Percentiles rank a stretch among this genome's conserved stretches.
Evolutionary conservation across 2,888 invertebrate genomes (phyloP).

Genomic region (Parnassius smintheus): DNA sequence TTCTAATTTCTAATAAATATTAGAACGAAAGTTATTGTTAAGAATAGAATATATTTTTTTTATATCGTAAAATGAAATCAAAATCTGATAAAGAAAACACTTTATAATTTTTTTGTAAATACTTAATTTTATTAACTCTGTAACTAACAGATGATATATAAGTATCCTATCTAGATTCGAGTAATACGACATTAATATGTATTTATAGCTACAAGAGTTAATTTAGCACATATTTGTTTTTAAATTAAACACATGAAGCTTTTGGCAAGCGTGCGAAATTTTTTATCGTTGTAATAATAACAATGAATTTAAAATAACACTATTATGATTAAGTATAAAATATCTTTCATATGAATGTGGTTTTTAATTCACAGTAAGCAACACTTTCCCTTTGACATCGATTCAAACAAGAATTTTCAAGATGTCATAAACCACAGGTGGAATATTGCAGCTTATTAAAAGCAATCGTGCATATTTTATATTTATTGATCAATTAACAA

Average conservation of each 20-base stretch:
- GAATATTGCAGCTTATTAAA: too few relatives aligned
- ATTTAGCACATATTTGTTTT: slow-evolving; percentile 57
- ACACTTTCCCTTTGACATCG: too few relatives aligned
- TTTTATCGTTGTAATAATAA: not conserved
- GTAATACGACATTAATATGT: slow-evolving; percentile 65
- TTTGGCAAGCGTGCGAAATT: slow-evolving; percentile 46
- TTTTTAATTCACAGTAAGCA: too few relatives aligned
- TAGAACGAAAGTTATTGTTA: not conserved
- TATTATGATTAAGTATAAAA: too few relatives aligned
- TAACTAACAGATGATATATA: slow-evolving; percentile 79
- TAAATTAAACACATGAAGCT: slow-evolving; percentile 31
- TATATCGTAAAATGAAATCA: not conserved
- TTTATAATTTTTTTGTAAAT: slow-evolving; percentile 64
- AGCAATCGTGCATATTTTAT: too few relatives aligned
- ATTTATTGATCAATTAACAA: too few relatives aligned
- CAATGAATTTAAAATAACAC: too few relatives aligned
- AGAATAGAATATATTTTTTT: not conserved
- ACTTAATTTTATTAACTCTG: slow-evolving; percentile 80
- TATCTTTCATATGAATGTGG: too few relatives aligned
- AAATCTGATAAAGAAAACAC: slow-evolving; percentile 46
- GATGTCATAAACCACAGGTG: too few relatives aligned
- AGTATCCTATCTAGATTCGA: slow-evolving; percentile 79
- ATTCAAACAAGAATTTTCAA: too few relatives aligned
- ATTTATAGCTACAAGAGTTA: slow-evolving; percentile 75
- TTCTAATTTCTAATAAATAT: too few relatives aligned